A percentile compares a stretch with the other conserved stretches of the same genome.
These are phyloP conservation scores for Gastracanthus pulcherrimus DNA, from an alignment of 2,888 invertebrate genomes.

Conservation along the genomic window DNA sequence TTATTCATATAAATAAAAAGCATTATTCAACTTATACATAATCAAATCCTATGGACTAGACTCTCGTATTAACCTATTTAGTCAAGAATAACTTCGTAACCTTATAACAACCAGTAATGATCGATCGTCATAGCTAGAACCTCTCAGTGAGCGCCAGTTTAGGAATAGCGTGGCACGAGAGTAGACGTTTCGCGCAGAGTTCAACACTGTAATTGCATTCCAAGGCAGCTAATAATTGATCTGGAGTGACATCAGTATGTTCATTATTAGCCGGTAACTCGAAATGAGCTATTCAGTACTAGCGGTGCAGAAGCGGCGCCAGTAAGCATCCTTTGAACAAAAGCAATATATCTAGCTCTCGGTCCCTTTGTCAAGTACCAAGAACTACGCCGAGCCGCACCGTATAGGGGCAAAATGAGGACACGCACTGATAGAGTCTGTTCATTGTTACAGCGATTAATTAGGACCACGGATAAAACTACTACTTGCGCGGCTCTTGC, in stretches of 20 bases:
- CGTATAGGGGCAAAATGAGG: constrained; percentile 45
- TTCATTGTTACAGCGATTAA: constrained; percentile 23
- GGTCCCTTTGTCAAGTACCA: constrained; percentile 41
- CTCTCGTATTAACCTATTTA: too few species aligned
- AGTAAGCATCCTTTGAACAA: constrained; percentile 51
- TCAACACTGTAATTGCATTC: background rate
- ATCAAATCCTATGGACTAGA: too few species aligned
- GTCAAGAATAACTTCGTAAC: too few species aligned
- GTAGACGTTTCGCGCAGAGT: background rate
- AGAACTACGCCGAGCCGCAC: constrained; percentile 35
- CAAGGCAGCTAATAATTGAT: constrained; percentile 37
- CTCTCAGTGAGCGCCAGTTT: too few species aligned
- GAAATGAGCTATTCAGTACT: constrained; percentile 46
- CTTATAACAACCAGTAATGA: too few species aligned
- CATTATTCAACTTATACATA: too few species aligned
- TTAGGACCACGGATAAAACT: background rate
- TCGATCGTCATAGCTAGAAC: too few species aligned
- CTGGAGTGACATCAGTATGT: constrained; percentile 17
- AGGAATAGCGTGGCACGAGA: background rate
- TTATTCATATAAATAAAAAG: too few species aligned
- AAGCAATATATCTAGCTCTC: constrained; percentile 52
- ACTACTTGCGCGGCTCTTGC: background rate
- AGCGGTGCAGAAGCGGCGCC: background rate
- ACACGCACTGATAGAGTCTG: constrained; percentile 36
- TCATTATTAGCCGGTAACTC: constrained; percentile 48